Base-by-base conservation (phyloP, 2,888 invertebrate genomes). In the Trypoxylon attenuatum region DNA sequence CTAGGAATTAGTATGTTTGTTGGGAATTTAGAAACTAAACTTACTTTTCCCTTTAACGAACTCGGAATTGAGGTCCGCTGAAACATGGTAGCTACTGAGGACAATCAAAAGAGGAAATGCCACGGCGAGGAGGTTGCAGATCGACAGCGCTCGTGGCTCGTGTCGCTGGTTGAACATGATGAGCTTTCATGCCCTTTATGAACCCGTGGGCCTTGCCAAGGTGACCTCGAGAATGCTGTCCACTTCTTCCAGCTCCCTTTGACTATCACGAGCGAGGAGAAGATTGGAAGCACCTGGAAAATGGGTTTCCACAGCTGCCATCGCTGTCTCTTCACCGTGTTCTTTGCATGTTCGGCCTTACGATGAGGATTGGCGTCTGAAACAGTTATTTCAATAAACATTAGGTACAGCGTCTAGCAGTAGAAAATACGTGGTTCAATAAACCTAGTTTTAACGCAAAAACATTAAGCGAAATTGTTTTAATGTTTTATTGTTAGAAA, bases 11-110 rank as follows among this genome's bases (percentile, higher is more conserved):
- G n/a, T 1, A 15, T 47, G 25, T 19, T 18, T 29, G 47, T 43
- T 25, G 4, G 19, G 22, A 38, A 19, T 13, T 29, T 2, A 8
- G 1, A 6, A 41, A 6, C 3, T 1, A 16, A 52, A 91, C 93
- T 93, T 91, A 93, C 93, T 93, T 88, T 93, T 93, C 87, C 93
- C 93, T 88, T 93, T 93, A 86, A 93, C 93, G 86, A 93, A 93
- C 86, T 93, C 93, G 77, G 92, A 92, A 79, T 89, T 83, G 72
- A 83, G 80, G 56, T 87, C 84, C 50, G 83, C 82, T 56, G 79
- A 77, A 53, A 81, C 85, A 81, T 82, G 61, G 73, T 78, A 70
- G 76, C 69, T 76, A 72, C 74, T 74, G 71, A 76, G 51, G 61
- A 84, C 61, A 58, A 82, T 69, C 61, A 84, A 54, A 57, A 84